Percentiles rank a stretch among this genome's conserved stretches.
phyloP scores from a whole-genome alignment of 2,113 vertebrate species.

The Amblyornis subalaris region DNA sequence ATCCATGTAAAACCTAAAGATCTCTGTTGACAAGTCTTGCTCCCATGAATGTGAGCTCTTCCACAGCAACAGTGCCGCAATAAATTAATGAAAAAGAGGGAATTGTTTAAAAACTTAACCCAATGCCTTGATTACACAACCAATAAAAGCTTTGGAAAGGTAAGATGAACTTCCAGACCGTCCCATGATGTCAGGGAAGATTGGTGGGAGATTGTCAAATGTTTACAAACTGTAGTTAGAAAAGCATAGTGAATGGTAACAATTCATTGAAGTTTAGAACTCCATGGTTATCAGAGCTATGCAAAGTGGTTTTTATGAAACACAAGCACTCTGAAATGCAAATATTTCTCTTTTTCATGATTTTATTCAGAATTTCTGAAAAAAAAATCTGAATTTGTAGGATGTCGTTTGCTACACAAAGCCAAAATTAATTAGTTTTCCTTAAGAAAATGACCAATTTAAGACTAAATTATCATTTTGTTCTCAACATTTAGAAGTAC shows the following conservation, averaged over 20 bases:
- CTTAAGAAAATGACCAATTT: background rate
- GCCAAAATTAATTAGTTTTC: background rate
- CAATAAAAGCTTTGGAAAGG: background rate
- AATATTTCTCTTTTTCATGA: background rate
- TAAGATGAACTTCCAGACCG: background rate
- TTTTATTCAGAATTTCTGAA: background rate
- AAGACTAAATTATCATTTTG: background rate
- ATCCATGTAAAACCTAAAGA: background rate
- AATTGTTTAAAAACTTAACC: background rate
- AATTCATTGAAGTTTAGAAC: background rate
- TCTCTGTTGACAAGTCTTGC: background rate
- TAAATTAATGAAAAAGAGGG: background rate
- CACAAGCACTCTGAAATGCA: background rate
- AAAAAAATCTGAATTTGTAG: background rate
- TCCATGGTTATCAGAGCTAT: background rate
- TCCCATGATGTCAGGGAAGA: background rate
- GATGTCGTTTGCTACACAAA: background rate
- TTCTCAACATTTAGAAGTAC: background rate
- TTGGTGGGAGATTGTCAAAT: background rate
- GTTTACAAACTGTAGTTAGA: background rate
- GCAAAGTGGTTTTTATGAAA: background rate
- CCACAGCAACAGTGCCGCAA: background rate
- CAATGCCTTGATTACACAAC: background rate
- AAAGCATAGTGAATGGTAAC: background rate
- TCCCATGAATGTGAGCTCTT: background rate